Conservation (phyloP, 2,888 invertebrate genomes). For the Parascotia fuliginaria region DNA sequence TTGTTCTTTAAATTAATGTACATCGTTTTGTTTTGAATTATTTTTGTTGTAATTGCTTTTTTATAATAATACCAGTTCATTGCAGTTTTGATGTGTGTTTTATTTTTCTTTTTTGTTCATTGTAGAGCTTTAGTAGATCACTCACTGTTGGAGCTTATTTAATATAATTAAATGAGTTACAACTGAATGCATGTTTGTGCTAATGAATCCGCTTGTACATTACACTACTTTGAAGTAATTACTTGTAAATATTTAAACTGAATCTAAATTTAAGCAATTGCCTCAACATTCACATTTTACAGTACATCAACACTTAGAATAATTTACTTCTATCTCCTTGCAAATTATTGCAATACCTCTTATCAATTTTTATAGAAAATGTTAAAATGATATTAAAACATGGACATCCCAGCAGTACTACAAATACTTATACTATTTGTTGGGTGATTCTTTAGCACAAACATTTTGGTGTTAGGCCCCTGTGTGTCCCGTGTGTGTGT, state of each 20-base stretch:
- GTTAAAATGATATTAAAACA: neutral
- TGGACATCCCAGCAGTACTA: no score
- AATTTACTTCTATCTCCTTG: neutral
- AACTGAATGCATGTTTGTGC: constrained; percentile 73
- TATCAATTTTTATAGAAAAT: neutral
- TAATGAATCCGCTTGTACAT: constrained; percentile 57
- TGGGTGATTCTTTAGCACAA: constrained; percentile 70
- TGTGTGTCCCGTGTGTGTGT: constrained; percentile 66
- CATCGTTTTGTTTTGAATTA: constrained; percentile 91
- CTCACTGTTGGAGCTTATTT: constrained; percentile 55
- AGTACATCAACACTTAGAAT: neutral
- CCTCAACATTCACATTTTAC: neutral
- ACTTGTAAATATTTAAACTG: neutral
- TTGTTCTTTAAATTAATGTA: constrained; percentile 92
- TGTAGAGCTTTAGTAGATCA: constrained; percentile 70
- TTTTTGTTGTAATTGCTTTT: constrained; percentile 91
- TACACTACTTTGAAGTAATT: neutral
- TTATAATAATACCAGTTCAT: constrained; percentile 90
- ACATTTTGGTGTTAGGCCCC: constrained; percentile 64
- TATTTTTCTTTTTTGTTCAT: constrained; percentile 76
- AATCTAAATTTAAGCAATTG: neutral
- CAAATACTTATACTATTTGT: neutral
- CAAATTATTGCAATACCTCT: neutral
- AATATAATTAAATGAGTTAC: constrained; percentile 57
- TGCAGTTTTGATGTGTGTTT: constrained; percentile 89